These are phyloP conservation scores for Ophioderma brevispina DNA, from an alignment of 35 echinoderm and acorn worm genomes.

Conservation along the genomic window DNA sequence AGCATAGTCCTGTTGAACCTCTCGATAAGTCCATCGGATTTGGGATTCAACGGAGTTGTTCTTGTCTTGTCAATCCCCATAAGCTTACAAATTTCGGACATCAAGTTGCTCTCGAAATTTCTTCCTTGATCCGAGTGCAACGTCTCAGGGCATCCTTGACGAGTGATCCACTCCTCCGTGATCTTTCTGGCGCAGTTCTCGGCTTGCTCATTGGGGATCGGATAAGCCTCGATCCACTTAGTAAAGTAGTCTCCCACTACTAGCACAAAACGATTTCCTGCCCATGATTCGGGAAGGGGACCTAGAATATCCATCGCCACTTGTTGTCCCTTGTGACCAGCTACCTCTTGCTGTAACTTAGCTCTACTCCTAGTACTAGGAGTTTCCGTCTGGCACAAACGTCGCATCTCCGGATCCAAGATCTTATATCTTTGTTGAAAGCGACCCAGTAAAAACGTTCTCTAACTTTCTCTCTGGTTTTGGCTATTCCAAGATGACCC, in stretches of 20 bases:
- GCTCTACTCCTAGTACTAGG: background rate
- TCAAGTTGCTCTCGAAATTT: slow-evolving; percentile 66
- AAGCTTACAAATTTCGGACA: slow-evolving; percentile 42
- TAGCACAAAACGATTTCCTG: background rate
- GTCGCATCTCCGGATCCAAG: background rate
- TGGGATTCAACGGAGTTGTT: slow-evolving; percentile 64
- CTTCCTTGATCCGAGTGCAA: slow-evolving; percentile 33
- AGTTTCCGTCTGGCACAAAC: slow-evolving; percentile 26
- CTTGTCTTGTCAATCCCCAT: slow-evolving; percentile 56
- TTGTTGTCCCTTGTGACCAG: slow-evolving; percentile 33
- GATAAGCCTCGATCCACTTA: slow-evolving; percentile 78
- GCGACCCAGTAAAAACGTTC: slow-evolving; percentile 7
- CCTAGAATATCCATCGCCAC: slow-evolving; percentile 23
- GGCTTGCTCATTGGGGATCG: slow-evolving; percentile 47
- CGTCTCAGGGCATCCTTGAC: background rate
- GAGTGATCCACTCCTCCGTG: slow-evolving; percentile 2
- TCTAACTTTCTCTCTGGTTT: slow-evolving; percentile 14
- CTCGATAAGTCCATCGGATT: slow-evolving; percentile 72
- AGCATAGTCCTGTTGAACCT: slow-evolving; percentile 50
- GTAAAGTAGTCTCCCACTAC: slow-evolving; percentile 82
- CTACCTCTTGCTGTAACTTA: slow-evolving; percentile 20
- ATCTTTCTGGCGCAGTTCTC: background rate
- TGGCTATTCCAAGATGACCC: slow-evolving; percentile 48
- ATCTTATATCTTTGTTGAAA: background rate
- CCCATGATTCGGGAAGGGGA: background rate